Conservation (phyloP, 53 echinoderm and acorn worm genomes). For the Paracentrotus lividus region DNA sequence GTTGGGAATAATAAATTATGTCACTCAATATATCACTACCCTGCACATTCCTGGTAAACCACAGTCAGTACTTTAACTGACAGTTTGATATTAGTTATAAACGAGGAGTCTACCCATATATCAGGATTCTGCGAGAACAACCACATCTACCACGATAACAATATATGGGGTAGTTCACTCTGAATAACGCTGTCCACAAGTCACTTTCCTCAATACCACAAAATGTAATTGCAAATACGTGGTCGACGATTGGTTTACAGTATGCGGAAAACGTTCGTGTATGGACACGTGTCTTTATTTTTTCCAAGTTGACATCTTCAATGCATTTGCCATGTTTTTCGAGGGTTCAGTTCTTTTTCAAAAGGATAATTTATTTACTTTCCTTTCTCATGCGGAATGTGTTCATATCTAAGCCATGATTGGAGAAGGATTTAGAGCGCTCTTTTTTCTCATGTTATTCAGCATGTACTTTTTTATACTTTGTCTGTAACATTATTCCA, state of each 20-base stretch:
- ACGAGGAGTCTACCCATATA: background rate
- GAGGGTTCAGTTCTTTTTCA: no score
- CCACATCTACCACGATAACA: background rate
- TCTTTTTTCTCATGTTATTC: no score
- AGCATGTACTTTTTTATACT: no score
- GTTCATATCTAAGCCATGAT: no score
- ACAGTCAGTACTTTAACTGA: background rate
- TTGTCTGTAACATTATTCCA: no score
- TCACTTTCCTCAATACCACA: conserved; percentile 9
- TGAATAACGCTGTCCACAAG: background rate
- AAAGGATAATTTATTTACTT: no score
- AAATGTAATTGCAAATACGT: conserved; percentile 7
- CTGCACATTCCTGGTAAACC: background rate
- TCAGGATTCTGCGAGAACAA: background rate
- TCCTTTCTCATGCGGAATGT: no score
- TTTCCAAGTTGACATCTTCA: no score
- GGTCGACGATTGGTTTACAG: background rate
- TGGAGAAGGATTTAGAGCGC: no score
- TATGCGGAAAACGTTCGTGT: background rate
- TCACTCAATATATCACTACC: background rate
- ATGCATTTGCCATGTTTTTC: no score
- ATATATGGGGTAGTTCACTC: background rate
- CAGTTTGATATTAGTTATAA: background rate
- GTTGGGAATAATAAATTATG: background rate
- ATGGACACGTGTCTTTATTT: background rate